Base-by-base conservation (phyloP, 2,888 invertebrate genomes). In the Sarcophaga variegata region DNA sequence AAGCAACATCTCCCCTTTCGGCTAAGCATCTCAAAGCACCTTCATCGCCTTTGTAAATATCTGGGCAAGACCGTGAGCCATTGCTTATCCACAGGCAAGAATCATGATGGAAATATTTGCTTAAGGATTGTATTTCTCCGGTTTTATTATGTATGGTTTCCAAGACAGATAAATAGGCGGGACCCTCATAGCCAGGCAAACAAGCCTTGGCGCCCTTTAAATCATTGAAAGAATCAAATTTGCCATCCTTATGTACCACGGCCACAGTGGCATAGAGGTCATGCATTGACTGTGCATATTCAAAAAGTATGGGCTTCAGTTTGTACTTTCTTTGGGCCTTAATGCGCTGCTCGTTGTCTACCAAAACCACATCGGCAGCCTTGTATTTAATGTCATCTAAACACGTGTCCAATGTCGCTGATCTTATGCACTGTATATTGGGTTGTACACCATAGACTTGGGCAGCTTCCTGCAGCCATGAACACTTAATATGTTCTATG, bases 181-280 rank as follows among this genome's bases (percentile, higher is more conserved):
- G 94, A 8, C 97, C 96, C 88, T 96, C 96, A 90, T 95, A 97
- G n/a, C 95, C 95, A 2, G 98, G 96, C 92, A 98, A 96, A 90
- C 97, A 97, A 0, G 97, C 97, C 64, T 95, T 95, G 88, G 96
- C 96, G 12, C 96, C 96, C 92, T 94, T 94, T 45, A 97, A 93
- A 90, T 97, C 96, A 71, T 94, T 92, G 88, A 97, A 94, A 17
- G 75, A 90, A 0, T 93, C 92, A 76, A 96, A 95, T 45, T 92
- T 92, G 0, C 96, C 94, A 89, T 95, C 94, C 66, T 94, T 94
- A 88, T 94, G 95, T 0, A 97, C 96, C 74, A 97, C 94, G 0
- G 96, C 96, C 0, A 96, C 95, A 0, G 96, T 92, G 3, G 90
- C 91, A 88, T 94, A 94, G 2, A 93, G 92, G 62, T 93, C 92